Percentiles rank a stretch among this genome's conserved stretches.
Evolutionary conservation across 2,113 vertebrate genomes (phyloP).

Genomic region (Ginglymostoma cirratum): DNA sequence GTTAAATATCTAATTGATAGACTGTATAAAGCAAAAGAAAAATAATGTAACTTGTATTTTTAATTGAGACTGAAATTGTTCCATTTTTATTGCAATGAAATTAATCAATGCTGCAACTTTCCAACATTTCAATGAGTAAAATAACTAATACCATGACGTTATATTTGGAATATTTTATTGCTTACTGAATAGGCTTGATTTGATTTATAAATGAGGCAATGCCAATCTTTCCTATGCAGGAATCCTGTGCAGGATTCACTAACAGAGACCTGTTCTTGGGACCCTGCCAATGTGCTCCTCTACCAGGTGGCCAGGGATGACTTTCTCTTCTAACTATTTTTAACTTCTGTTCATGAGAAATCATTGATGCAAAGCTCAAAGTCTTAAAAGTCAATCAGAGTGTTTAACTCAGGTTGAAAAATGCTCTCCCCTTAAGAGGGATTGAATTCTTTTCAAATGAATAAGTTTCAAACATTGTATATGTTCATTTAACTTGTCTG

Average conservation of each 20-base stretch:
- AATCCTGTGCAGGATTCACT: not conserved
- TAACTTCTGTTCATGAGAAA: not conserved
- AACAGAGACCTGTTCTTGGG: not conserved
- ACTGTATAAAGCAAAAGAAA: not conserved
- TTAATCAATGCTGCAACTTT: not conserved
- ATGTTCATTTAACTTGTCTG: constrained; percentile 1
- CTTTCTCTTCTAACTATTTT: not conserved
- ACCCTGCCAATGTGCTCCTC: not conserved
- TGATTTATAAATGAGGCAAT: not conserved
- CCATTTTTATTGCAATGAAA: not conserved
- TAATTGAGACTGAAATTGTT: not conserved
- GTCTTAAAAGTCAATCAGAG: not conserved
- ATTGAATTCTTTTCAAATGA: not conserved
- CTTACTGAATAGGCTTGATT: not conserved
- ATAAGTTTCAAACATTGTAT: not conserved
- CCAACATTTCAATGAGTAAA: not conserved
- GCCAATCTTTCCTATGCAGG: not conserved
- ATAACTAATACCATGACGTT: not conserved
- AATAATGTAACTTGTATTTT: not conserved
- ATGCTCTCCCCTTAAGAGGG: not conserved
- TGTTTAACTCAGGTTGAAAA: not conserved
- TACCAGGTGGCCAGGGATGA: not conserved
- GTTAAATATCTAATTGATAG: not conserved
- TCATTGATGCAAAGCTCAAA: not conserved
- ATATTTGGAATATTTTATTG: not conserved